Evolutionary conservation across 2,888 invertebrate species (phyloP).

Genomic region (Bedellia somnulentella): DNA sequence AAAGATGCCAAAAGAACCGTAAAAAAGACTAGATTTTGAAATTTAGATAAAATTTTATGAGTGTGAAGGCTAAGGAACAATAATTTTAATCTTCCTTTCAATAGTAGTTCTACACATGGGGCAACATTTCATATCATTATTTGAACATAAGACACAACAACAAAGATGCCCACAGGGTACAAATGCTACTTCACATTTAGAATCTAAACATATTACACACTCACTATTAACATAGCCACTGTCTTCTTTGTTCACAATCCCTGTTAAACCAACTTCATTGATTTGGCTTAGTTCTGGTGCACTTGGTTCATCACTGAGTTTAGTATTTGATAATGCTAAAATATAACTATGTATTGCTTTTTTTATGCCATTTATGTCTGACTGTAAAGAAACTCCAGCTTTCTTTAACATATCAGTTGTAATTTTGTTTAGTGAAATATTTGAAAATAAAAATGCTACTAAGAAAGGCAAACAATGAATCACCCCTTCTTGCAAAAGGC

Average conservation of each 20-base stretch:
- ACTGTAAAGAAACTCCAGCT: constrained; percentile 56
- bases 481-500: constrained; percentile 70
- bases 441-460: constrained; percentile 60
- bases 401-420: constrained; percentile 57
- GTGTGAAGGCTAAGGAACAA: constrained; percentile 33
- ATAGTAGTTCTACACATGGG: constrained; percentile 78
- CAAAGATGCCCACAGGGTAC: constrained; percentile 88
- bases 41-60: neutral
- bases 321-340: too few relatives aligned
- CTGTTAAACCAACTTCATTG: neutral
- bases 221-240: constrained; percentile 45
- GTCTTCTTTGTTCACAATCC: neutral
- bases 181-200: constrained; percentile 71
- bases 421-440: constrained; percentile 51
- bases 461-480: constrained; percentile 78
- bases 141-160: constrained; percentile 73
- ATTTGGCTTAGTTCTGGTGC: neutral
- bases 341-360: constrained; percentile 65
- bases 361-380: constrained; percentile 64
- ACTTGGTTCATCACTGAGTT: too few relatives aligned
- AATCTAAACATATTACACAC: constrained; percentile 85
- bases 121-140: constrained; percentile 63
- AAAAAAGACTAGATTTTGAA: too few relatives aligned
- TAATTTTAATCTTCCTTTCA: constrained; percentile 68
- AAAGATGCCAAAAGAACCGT: too few relatives aligned